These are phyloP conservation scores for Tetraneura akinire DNA, from an alignment of 1,140 invertebrate genomes.

Conservation along the genomic window DNA sequence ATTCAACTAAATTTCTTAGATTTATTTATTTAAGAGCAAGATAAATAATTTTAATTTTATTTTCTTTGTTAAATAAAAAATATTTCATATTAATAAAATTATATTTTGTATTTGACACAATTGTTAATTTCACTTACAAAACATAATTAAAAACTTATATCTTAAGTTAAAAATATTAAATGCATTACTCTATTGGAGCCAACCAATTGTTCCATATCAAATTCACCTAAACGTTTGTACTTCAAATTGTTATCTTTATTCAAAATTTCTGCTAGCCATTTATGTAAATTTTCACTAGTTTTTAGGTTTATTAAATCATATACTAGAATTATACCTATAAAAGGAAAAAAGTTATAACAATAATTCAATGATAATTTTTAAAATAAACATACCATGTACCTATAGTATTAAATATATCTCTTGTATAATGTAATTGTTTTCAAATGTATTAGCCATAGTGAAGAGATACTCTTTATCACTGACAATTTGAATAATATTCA, in stretches of 20 bases:
- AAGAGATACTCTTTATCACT: too few species aligned
- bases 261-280: constrained; percentile 90
- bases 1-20: too few species aligned
- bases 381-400: constrained; percentile 73
- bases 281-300: constrained; percentile 88
- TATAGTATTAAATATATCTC: constrained; percentile 86
- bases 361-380: not conserved
- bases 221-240: constrained; percentile 64
- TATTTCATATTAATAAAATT: too few species aligned
- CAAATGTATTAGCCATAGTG: too few species aligned
- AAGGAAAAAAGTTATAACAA: constrained; percentile 52
- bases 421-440: too few species aligned
- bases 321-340: constrained; percentile 84
- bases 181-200: constrained; percentile 69
- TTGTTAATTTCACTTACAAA: too few species aligned
- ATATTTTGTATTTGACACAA: too few species aligned
- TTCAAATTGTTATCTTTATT: constrained; percentile 70
- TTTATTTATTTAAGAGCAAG: too few species aligned
- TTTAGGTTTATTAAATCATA: constrained; percentile 96
- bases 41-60: too few species aligned
- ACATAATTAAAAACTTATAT: too few species aligned
- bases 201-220: constrained; percentile 90
- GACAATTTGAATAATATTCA: too few species aligned
- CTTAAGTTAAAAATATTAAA: not conserved
- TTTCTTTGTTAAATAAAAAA: too few species aligned